Base-by-base conservation (phyloP, 1,140 invertebrate genomes). In the Cotesia glomerata region DNA sequence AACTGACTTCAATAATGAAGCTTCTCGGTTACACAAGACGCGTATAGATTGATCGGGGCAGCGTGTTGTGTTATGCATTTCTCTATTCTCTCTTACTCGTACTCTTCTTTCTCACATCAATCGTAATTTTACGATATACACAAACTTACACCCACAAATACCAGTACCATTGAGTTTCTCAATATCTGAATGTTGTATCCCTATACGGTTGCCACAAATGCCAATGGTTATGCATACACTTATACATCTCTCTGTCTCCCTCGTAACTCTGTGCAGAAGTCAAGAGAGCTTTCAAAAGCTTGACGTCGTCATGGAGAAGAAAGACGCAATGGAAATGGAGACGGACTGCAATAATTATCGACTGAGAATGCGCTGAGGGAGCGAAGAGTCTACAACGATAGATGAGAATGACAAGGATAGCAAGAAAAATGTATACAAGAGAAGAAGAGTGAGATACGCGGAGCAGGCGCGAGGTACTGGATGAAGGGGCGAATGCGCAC, bases 311-410 rank as follows among this genome's bases (percentile, higher is more conserved):
- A 75, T 77, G 65, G 18, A 72, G 71, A 77, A 72, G 78, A 79
- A 69, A 75, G 72, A 74, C 73, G 58, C 74, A 78, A 70, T 65
- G 69, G 74, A 74, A 71, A 51, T 77, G 73, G 78, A 78, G 74
- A 73, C 74, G 75, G 74, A 77, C 77, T 82, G 78, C 79, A 80
- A 82, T 84, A 84, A 84, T 85, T 84, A 84, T 83, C 78, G 81
- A 77, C 75, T 76, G 74, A 72, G 77, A 77, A 72, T 66, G 70
- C 63, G 70, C 63, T 66, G 67, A 69, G 62, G 70, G 51, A 58
- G 34, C 63, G 51, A 74, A 49, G 71, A 45, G 65, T 74, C 69
- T 73, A 70, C 71, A 76, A 75, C 75, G 73, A 63, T 72, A 72
- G 73, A 49, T 67, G 62, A 69, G 68, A 65, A 73, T 67, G 74